A percentile compares a stretch with the other conserved stretches of the same genome.
Evolutionary conservation across 2,797 vertebrate species (phyloP).

Genomic region (Hoplostethus atlanticus): DNA sequence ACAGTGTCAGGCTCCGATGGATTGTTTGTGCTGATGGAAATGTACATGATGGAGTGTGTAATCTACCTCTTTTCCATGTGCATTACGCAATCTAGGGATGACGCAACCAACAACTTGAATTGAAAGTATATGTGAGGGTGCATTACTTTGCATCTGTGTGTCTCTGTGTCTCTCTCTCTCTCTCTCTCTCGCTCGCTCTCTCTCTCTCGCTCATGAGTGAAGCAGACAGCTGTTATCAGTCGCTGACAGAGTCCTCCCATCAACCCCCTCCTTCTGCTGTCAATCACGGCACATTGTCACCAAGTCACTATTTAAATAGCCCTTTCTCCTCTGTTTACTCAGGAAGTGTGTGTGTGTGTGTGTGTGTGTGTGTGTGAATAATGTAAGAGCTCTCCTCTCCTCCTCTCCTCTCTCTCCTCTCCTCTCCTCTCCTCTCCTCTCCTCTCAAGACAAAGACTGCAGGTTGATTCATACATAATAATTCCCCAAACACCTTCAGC

Average conservation of each 20-base stretch:
- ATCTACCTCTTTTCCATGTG: slow-evolving; percentile 50
- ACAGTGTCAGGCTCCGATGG: slow-evolving; percentile 47
- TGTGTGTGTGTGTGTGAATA: slow-evolving; percentile 28
- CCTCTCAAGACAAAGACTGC: slow-evolving; percentile 45
- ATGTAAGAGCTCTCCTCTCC: slow-evolving; percentile 22
- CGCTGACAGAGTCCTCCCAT: slow-evolving; percentile 77
- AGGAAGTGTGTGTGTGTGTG: slow-evolving; percentile 23
- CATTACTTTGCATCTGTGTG: slow-evolving; percentile 41
- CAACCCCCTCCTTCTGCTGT: slow-evolving; percentile 74
- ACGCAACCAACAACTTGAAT: slow-evolving; percentile 60
- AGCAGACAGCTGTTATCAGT: slow-evolving; percentile 82
- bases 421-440: not conserved
- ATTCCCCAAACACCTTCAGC: slow-evolving; percentile 72
- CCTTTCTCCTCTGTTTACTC: slow-evolving; percentile 56
- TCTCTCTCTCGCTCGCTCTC: slow-evolving; percentile 27
- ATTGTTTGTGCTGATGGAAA: slow-evolving; percentile 63
- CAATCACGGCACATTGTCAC: slow-evolving; percentile 77
- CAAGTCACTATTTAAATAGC: slow-evolving; percentile 68
- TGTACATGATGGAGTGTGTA: slow-evolving; percentile 56
- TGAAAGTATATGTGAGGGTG: slow-evolving; percentile 63
- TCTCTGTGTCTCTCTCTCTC: not conserved
- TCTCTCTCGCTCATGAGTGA: slow-evolving; percentile 61
- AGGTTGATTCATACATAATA: slow-evolving; percentile 60
- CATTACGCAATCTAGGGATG: slow-evolving; percentile 66
- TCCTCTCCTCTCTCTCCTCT: slow-evolving; percentile 26